These are phyloP conservation scores for Panonychus citri DNA, from an alignment of 1,140 invertebrate species.

Conservation along the genomic window DNA sequence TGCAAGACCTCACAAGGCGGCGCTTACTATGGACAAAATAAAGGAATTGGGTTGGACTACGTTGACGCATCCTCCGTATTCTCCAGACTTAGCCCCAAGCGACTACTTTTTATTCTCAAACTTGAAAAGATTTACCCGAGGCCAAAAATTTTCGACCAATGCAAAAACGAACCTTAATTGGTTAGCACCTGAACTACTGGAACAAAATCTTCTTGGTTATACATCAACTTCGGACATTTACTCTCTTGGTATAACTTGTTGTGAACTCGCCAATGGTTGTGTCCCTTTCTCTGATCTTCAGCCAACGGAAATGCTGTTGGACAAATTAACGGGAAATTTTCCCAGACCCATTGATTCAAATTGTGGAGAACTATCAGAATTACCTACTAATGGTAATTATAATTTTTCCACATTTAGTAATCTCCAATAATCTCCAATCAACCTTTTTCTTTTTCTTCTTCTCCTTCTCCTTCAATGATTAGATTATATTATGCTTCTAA, in stretches of 20 bases:
- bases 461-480: too few relatives aligned
- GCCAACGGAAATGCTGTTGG: conserved; percentile 61
- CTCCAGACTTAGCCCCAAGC: too few relatives aligned
- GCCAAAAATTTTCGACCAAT: conserved; percentile 44
- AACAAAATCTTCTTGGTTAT: conserved; percentile 69
- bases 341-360: conserved; percentile 51
- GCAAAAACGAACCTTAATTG: conserved; percentile 50
- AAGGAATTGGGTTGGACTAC: too few relatives aligned
- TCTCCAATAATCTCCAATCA: too few relatives aligned
- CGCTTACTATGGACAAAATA: too few relatives aligned
- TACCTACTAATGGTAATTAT: background rate
- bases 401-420: too few relatives aligned
- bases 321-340: conserved; percentile 54
- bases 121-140: too few relatives aligned
- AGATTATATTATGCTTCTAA: too few relatives aligned
- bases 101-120: too few relatives aligned
- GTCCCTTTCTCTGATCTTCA: conserved; percentile 59
- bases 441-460: too few relatives aligned
- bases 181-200: conserved; percentile 68
- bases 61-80: too few relatives aligned
- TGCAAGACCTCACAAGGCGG: too few relatives aligned
- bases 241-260: conserved; percentile 60
- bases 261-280: conserved; percentile 67
- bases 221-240: conserved; percentile 72
- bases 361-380: conserved; percentile 28